phyloP scores from a whole-genome alignment of 2,888 invertebrate species.

The Caenorhabditis parvicauda region DNA sequence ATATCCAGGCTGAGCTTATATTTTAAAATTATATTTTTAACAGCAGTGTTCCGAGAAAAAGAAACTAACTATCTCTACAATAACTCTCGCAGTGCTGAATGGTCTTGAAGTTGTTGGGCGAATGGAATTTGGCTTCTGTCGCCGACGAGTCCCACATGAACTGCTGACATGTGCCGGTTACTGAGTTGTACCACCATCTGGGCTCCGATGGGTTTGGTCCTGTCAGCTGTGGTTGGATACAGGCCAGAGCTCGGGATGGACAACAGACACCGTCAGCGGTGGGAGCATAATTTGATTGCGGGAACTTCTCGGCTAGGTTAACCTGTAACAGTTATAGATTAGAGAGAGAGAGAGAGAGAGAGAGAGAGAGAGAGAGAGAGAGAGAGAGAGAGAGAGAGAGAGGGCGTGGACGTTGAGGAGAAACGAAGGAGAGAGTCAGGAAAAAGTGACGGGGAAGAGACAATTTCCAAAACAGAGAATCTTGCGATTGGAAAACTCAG shows the following conservation, averaged over 20 bases:
- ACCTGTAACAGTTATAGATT: slow-evolving; percentile 21
- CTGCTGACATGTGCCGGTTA: slow-evolving; percentile 48
- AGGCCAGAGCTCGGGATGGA: slow-evolving; percentile 44
- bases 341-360: no score
- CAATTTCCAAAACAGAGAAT: no score
- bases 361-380: slow-evolving; percentile 3
- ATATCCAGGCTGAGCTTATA: no score
- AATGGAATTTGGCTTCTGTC: slow-evolving; percentile 39
- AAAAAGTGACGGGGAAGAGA: no score
- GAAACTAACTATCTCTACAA: slow-evolving; percentile 42
- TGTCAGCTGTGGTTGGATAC: slow-evolving; percentile 43
- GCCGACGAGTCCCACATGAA: slow-evolving; percentile 52
- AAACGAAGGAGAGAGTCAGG: no score
- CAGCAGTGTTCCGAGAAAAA: no score
- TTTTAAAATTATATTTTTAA: no score
- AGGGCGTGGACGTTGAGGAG: neutral
- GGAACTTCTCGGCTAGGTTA: slow-evolving; percentile 38
- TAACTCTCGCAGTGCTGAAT: slow-evolving; percentile 48
- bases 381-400: neutral
- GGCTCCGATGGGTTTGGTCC: slow-evolving; percentile 49
- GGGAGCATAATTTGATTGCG: slow-evolving; percentile 40
- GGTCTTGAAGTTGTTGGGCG: slow-evolving; percentile 48
- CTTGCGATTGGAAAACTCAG: no score
- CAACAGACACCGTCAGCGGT: slow-evolving; percentile 47
- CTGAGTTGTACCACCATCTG: slow-evolving; percentile 45